Conservation (phyloP, 2,888 invertebrate species). For the Cosmia pyralina region DNA sequence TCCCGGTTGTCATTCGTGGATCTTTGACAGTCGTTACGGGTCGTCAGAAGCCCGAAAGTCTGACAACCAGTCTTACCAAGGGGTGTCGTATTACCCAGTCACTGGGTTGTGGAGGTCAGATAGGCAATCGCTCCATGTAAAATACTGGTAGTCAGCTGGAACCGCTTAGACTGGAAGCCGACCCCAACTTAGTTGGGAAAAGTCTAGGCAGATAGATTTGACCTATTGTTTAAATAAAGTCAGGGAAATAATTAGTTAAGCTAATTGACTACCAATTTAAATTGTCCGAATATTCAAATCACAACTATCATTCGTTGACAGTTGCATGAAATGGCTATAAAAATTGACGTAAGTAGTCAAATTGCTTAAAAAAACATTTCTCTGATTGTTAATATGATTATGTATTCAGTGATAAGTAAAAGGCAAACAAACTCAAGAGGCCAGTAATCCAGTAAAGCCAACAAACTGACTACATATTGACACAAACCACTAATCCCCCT, state of each 20-base stretch:
- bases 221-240: too few species aligned
- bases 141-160: too few species aligned
- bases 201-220: too few species aligned
- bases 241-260: not conserved
- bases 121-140: too few species aligned
- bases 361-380: not conserved
- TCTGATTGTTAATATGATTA: not conserved
- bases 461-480: slow-evolving; percentile 32
- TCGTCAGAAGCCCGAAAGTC: too few species aligned
- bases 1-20: too few species aligned
- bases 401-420: slow-evolving; percentile 7
- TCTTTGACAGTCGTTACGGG: too few species aligned
- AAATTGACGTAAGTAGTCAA: not conserved
- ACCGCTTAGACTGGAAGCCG: too few species aligned
- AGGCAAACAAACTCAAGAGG: slow-evolving; percentile 13
- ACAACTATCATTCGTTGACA: not conserved
- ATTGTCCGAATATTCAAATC: not conserved
- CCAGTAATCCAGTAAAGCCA: slow-evolving; percentile 3
- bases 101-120: too few species aligned
- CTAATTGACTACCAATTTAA: not conserved
- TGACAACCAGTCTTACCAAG: too few species aligned
- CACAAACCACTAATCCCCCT: slow-evolving; percentile 45
- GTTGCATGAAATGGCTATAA: not conserved
- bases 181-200: too few species aligned
- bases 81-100: too few species aligned